Conservation (phyloP, 1,140 invertebrate genomes). For the Tribolium castaneum region DNA sequence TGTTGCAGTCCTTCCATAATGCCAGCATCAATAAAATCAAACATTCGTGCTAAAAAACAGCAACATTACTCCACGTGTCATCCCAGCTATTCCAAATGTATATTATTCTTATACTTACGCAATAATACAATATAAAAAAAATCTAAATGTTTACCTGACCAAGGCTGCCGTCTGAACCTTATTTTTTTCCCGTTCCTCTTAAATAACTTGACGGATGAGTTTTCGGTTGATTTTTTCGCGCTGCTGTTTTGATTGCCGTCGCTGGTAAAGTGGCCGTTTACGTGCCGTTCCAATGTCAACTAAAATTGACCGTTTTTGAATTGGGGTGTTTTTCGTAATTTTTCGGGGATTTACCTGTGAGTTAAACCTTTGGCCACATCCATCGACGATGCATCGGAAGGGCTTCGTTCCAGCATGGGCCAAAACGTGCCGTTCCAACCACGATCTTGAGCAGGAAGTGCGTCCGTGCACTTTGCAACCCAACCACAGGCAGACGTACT, state of each 20-base stretch:
- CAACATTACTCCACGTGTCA: neutral
- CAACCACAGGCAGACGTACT: constrained; percentile 91
- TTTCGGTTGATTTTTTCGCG: constrained; percentile 75
- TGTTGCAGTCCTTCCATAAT: constrained; percentile 89
- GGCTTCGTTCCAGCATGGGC: constrained; percentile 94
- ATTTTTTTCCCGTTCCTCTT: constrained; percentile 88
- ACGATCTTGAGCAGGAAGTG: constrained; percentile 89
- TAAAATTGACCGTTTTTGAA: constrained; percentile 64
- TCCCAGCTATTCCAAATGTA: neutral
- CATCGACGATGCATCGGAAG: constrained; percentile 94
- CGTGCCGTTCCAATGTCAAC: constrained; percentile 89
- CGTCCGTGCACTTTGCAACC: constrained; percentile 95
- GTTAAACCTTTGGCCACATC: constrained; percentile 90
- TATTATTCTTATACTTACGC: constrained; percentile 25
- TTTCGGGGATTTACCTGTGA: constrained; percentile 78
- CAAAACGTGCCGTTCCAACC: constrained; percentile 93
- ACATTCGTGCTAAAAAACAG: constrained; percentile 75
- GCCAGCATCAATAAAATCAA: constrained; percentile 89
- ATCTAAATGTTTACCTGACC: constrained; percentile 73
- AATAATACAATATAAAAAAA: constrained; percentile 2
- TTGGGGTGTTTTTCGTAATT: neutral
- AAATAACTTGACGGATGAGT: constrained; percentile 77
- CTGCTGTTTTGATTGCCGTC: constrained; percentile 70
- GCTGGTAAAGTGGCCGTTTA: constrained; percentile 91
- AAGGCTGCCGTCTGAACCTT: constrained; percentile 83